Evolutionary conservation across 1,140 invertebrate species (phyloP).

Genomic region (Batillaria attramentaria): DNA sequence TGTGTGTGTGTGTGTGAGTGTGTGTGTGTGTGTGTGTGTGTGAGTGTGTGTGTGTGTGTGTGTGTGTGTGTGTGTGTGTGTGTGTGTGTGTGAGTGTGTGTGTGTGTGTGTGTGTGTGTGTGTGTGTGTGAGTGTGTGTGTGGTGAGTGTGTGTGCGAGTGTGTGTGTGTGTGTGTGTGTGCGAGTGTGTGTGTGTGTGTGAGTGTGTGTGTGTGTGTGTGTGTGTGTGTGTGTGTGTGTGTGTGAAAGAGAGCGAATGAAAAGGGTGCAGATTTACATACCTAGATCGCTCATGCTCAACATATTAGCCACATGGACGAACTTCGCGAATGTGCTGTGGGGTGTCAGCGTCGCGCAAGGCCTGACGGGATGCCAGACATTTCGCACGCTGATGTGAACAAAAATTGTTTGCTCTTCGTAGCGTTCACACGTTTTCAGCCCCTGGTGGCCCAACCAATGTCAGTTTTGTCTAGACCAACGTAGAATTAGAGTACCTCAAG

Average conservation of each 20-base stretch:
- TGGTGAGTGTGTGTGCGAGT: no score
- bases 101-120: no score
- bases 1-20: neutral
- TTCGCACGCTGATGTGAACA: neutral
- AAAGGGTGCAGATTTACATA: no score
- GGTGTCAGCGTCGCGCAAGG: neutral
- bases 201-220: neutral
- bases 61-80: no score
- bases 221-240: constrained; percentile 16
- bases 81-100: no score
- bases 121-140: no score
- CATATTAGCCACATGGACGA: no score
- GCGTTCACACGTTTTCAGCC: neutral
- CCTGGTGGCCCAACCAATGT: no score
- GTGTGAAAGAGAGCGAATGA: neutral
- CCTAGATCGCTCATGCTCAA: no score
- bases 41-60: neutral
- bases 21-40: neutral
- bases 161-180: no score
- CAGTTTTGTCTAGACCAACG: no score
- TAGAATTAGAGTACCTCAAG: no score
- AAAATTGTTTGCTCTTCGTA: neutral
- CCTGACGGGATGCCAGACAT: neutral
- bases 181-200: neutral
- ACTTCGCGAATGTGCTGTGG: neutral